Evolutionary conservation across 2,113 vertebrate species (phyloP).

Genomic region (Hassar affinis): DNA sequence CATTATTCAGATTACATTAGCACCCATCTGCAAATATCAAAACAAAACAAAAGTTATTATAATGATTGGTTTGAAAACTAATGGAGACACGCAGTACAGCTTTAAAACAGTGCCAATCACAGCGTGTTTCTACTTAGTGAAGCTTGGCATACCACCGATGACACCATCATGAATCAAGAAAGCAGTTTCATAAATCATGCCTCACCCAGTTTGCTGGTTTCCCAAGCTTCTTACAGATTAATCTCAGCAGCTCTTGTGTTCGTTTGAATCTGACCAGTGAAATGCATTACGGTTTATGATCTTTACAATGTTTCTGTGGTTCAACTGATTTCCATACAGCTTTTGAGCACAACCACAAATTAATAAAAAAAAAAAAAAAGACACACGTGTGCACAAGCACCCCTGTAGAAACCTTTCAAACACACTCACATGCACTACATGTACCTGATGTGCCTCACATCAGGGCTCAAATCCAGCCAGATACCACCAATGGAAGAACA

Average conservation of each 20-base stretch:
- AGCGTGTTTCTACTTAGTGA: background rate
- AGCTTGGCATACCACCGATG: conserved; percentile 7
- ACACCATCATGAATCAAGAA: conserved; percentile 17
- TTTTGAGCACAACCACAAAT: background rate
- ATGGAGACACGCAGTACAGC: background rate
- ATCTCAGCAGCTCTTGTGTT: background rate
- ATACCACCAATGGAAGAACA: conserved; percentile 26
- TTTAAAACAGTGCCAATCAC: background rate
- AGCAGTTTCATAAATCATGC: conserved; percentile 18
- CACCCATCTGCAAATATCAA: background rate
- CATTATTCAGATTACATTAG: background rate
- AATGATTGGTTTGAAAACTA: background rate
- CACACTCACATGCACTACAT: background rate
- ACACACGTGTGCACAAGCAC: background rate
- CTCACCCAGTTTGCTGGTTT: conserved; percentile 1
- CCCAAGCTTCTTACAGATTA: background rate
- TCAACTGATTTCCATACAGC: conserved; percentile 17
- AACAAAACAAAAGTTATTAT: background rate
- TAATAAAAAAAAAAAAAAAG: background rate
- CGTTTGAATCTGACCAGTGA: background rate
- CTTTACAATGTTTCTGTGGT: conserved; percentile 9
- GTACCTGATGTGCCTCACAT: background rate
- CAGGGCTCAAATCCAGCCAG: conserved; percentile 28
- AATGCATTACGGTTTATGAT: background rate
- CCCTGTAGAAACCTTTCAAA: background rate